A percentile compares a stretch with the other conserved stretches of the same genome.
phyloP scores from a whole-genome alignment of 2,113 vertebrate genomes.

The Astatotilapia flaviijosephi region DNA sequence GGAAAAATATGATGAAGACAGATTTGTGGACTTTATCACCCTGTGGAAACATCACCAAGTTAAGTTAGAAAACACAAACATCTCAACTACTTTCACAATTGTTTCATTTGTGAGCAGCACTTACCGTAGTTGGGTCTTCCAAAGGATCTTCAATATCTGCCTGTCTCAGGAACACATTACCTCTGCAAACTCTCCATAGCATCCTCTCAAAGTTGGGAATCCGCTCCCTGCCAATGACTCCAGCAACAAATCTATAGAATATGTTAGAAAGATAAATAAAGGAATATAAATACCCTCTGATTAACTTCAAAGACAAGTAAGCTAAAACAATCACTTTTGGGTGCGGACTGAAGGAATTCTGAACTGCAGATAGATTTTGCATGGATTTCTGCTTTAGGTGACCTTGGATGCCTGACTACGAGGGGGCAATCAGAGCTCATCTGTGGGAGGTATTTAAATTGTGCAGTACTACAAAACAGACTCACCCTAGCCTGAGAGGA shows the following conservation, averaged over 20 bases:
- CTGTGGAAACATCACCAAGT: slow-evolving; percentile 56
- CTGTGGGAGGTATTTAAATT: neutral
- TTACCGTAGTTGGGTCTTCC: slow-evolving; percentile 90
- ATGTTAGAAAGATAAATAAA: neutral
- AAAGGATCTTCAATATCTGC: slow-evolving; percentile 92
- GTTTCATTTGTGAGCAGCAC: neutral
- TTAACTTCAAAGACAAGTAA: neutral
- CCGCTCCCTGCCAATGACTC: slow-evolving; percentile 91
- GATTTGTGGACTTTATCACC: slow-evolving; percentile 96
- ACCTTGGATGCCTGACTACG: neutral
- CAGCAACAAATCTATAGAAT: slow-evolving; percentile 86
- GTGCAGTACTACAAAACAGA: neutral
- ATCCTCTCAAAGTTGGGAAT: slow-evolving; percentile 97
- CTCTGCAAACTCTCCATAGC: slow-evolving; percentile 97
- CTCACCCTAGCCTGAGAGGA: slow-evolving; percentile 89
- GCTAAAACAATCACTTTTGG: neutral
- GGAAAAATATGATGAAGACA: slow-evolving; percentile 99
- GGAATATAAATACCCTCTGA: neutral
- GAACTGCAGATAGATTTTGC: neutral
- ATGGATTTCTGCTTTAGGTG: neutral
- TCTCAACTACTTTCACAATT: neutral
- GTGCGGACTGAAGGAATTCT: neutral
- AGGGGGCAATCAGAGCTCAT: neutral
- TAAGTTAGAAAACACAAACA: neutral
- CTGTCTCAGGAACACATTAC: slow-evolving; percentile 94